Evolutionary conservation across 1,140 invertebrate species (phyloP), one percentile per base, ranked within the genome.

Genomic region (Cyrtorhinus lividipennis): DNA sequence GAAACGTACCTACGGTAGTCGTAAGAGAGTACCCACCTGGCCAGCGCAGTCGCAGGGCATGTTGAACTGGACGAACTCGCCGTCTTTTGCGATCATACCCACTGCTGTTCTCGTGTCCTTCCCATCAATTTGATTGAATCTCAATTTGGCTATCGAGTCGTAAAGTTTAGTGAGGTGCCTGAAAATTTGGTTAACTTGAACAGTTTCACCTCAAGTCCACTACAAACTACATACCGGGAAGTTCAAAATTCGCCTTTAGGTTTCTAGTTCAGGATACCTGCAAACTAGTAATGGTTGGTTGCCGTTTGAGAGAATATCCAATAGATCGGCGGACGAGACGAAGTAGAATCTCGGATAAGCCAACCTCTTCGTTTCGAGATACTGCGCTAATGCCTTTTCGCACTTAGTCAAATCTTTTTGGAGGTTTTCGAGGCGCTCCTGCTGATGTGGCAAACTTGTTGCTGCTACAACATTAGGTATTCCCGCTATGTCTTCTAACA

Each of bases 271-370:
- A n/a, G 30, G 5, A 38, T 65, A 74, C 74, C 69, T 74, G 63
- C 71, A 69, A 8, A 92, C 89, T 2, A 87, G 74, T 66, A 84
- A 79, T 2, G 94, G 94, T 72, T 90, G 85, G 71, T 95, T 96
- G 68, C 93, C 93, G 74, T 95, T 96, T n/a, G 92, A 95, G 59
- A 98, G 77, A 71, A 98, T 97, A 74, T 97, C 94, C 1, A 98
- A 76, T 15, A 98, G 77, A 80, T 97, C 95, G 10, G 89, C 88
- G 0, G 91, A 86, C 0, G 93, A 96, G 5, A 97, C 88, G 71
- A 97, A 98, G 73, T 97, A 97, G 72, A 98, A 98, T 46, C 90
- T 78, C 30, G 95, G 94, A 77, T 96, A 98, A 1, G 88, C 87
- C 59, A 96, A 75, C 63, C 93, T 79, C 73, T 98, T 98, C 0